A percentile compares a stretch with the other conserved stretches of the same genome.
phyloP scores from a whole-genome alignment of 1,140 invertebrate species.

The Ceratitis capitata region DNA sequence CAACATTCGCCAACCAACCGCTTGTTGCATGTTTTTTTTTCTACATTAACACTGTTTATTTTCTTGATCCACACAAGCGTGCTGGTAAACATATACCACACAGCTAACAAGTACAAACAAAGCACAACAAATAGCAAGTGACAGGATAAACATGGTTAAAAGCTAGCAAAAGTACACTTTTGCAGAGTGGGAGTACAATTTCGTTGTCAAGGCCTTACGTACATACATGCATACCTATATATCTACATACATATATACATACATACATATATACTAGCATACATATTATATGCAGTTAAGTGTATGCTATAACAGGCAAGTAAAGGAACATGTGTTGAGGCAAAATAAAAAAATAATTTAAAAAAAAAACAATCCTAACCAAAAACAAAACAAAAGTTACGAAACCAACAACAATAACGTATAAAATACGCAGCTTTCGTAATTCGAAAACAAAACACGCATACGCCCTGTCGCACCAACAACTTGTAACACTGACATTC shows the following conservation, averaged over 20 bases:
- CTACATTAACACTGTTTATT: constrained; percentile 11
- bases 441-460: constrained; percentile 1
- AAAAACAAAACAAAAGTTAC: no score
- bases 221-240: no score
- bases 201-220: no score
- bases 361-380: no score
- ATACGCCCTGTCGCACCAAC: neutral
- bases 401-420: neutral
- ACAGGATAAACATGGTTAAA: neutral
- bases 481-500: no score
- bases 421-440: neutral
- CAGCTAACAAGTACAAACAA: neutral
- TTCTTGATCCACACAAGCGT: neutral
- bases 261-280: no score
- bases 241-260: no score
- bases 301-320: no score
- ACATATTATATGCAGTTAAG: no score
- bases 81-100: neutral
- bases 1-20: neutral
- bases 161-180: no score
- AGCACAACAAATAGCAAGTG: neutral
- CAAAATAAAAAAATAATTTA: neutral
- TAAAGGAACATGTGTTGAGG: neutral
- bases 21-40: neutral
- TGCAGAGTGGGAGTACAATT: no score